phyloP scores from a whole-genome alignment of 2,888 invertebrate species.

The Torymus texanus region DNA sequence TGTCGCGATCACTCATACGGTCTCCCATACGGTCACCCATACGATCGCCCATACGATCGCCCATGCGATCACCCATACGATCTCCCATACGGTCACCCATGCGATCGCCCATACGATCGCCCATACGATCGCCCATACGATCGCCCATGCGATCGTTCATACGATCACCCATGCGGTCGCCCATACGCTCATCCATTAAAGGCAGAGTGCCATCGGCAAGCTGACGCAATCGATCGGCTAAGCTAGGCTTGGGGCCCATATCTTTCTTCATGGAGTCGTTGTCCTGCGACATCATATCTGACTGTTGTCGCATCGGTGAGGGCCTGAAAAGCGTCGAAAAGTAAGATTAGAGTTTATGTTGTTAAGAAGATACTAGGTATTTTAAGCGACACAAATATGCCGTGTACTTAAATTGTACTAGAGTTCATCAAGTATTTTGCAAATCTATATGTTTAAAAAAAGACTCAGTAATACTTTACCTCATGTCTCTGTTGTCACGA shows the following conservation, averaged over 20 bases:
- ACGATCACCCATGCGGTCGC: slow-evolving; percentile 64
- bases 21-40: no score
- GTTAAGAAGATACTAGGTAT: no score
- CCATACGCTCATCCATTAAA: slow-evolving; percentile 69
- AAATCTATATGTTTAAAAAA: no score
- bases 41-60: no score
- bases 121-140: slow-evolving; percentile 61
- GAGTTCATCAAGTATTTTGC: no score
- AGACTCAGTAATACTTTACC: slow-evolving; percentile 26
- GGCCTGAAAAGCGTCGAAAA: slow-evolving; percentile 51
- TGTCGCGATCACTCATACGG: no score
- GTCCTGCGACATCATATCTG: slow-evolving; percentile 61
- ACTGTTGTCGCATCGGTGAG: slow-evolving; percentile 66
- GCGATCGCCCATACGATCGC: slow-evolving; percentile 64
- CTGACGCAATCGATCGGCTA: slow-evolving; percentile 73
- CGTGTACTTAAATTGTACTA: no score
- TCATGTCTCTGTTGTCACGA: slow-evolving; percentile 61
- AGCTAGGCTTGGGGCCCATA: slow-evolving; percentile 66
- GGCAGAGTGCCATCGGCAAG: slow-evolving; percentile 73
- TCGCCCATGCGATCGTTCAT: no score
- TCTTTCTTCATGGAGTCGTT: slow-evolving; percentile 67
- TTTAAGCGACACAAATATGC: no score
- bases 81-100: slow-evolving; percentile 64
- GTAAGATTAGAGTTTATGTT: no score
- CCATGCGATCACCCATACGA: no score